Evolutionary conservation across 2,113 vertebrate genomes (phyloP).

Genomic region (Protomyctophum bolini): DNA sequence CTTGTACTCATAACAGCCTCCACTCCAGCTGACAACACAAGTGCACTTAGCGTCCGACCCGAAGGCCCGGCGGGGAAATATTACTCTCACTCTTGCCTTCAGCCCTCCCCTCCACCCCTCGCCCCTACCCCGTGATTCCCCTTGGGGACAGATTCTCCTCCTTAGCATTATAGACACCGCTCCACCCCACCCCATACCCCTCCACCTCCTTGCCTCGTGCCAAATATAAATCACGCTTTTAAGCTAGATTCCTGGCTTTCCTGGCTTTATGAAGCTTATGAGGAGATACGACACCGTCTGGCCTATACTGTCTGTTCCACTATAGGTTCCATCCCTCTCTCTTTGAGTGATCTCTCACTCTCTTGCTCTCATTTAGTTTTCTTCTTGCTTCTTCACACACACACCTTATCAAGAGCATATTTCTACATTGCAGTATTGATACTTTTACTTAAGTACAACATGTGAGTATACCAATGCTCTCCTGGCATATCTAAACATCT

Average conservation of each 20-base stretch:
- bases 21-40: slow-evolving; percentile 23
- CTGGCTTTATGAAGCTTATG: background rate
- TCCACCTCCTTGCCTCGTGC: background rate
- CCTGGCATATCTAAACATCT: no score
- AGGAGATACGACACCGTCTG: background rate
- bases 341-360: background rate
- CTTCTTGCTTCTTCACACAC: background rate
- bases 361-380: background rate
- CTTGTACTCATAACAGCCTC: slow-evolving; percentile 1
- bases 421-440: background rate
- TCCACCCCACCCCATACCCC: background rate
- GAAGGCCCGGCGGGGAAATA: slow-evolving; percentile 10
- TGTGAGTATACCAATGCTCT: background rate
- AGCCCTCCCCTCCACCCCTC: background rate
- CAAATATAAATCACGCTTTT: slow-evolving; percentile 28
- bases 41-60: slow-evolving; percentile 27
- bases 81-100: slow-evolving; percentile 8
- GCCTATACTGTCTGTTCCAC: background rate
- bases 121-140: background rate
- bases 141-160: slow-evolving; percentile 16
- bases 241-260: background rate
- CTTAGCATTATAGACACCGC: background rate
- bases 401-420: background rate
- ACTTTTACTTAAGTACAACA: background rate
- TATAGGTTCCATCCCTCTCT: background rate